These are phyloP conservation scores for Anoplopoma fimbria DNA, from an alignment of 2,113 vertebrate genomes.

Conservation along the genomic window DNA sequence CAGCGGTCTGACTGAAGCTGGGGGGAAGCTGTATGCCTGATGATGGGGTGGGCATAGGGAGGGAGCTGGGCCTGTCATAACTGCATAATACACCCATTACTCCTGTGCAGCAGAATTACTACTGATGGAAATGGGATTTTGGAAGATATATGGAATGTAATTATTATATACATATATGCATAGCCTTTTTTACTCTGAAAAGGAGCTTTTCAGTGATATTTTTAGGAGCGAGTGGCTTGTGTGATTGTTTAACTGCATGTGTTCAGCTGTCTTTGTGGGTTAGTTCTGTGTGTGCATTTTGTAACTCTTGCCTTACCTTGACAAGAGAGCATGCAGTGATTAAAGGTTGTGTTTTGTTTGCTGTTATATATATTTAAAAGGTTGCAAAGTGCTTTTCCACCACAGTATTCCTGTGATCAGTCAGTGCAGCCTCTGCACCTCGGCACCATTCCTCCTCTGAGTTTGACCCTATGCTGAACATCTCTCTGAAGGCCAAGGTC, in stretches of 20 bases:
- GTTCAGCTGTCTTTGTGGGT: constrained; percentile 20
- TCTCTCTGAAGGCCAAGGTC: constrained; percentile 61
- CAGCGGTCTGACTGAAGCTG: constrained; percentile 67
- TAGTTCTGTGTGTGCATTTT: constrained; percentile 24
- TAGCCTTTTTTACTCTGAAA: constrained; percentile 72
- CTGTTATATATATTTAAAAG: constrained; percentile 12
- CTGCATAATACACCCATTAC: constrained; percentile 84
- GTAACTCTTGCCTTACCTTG: constrained; percentile 12
- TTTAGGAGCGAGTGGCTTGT: constrained; percentile 49
- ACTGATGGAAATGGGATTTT: constrained; percentile 85
- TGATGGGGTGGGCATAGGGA: constrained; percentile 63
- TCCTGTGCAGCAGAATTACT: constrained; percentile 81
- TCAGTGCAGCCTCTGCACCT: constrained; percentile 14
- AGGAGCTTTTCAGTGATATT: constrained; percentile 59
- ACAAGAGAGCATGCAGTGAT: constrained; percentile 12
- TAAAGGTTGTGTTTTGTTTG: constrained; percentile 13
- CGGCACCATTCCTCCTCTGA: constrained; percentile 37
- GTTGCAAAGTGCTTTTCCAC: constrained; percentile 5
- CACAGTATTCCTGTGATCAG: constrained; percentile 13
- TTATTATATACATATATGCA: constrained; percentile 86
- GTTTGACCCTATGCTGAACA: constrained; percentile 63
- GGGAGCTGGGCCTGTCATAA: constrained; percentile 79
- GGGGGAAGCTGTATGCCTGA: constrained; percentile 31
- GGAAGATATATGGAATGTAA: constrained; percentile 85
- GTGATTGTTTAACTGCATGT: constrained; percentile 14